A percentile compares a stretch with the other conserved stretches of the same genome.
Evolutionary conservation across 2,888 invertebrate genomes (phyloP).

Genomic region (Erebia aethiops): DNA sequence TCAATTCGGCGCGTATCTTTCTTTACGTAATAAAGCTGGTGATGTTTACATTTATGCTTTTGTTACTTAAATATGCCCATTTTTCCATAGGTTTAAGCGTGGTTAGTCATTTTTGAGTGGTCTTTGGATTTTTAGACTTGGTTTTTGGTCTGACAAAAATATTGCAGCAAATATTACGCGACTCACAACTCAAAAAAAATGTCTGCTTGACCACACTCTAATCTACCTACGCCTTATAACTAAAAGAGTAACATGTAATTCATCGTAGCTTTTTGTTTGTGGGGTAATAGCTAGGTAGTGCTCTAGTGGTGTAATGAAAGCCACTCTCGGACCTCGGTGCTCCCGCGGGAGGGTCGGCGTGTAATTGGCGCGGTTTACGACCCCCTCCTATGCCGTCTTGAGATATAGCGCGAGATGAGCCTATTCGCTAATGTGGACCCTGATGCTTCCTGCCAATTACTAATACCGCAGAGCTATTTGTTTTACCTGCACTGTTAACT

Average conservation of each 20-base stretch:
- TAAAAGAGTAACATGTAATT: too few species aligned
- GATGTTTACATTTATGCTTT: background rate
- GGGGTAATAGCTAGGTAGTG: background rate
- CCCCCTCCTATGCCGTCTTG: slow-evolving; percentile 20
- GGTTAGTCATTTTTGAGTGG: too few species aligned
- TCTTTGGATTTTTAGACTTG: too few species aligned
- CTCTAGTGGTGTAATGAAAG: slow-evolving; percentile 30
- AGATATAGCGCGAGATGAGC: slow-evolving; percentile 15
- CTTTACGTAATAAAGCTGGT: too few species aligned
- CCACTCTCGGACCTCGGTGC: slow-evolving; percentile 16
- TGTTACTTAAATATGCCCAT: background rate
- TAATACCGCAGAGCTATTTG: background rate
- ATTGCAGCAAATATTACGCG: too few species aligned
- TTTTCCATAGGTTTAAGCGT: too few species aligned
- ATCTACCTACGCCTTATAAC: too few species aligned
- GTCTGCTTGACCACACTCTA: too few species aligned
- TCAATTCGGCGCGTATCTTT: too few species aligned
- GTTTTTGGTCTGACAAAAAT: too few species aligned
- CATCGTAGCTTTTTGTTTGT: background rate
- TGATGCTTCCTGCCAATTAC: slow-evolving; percentile 11
- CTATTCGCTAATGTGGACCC: slow-evolving; percentile 4
- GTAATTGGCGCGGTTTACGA: slow-evolving; percentile 41
- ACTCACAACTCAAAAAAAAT: too few species aligned
- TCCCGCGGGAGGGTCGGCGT: slow-evolving; percentile 30
- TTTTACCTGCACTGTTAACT: too few species aligned